phyloP scores from a whole-genome alignment of 2,113 vertebrate genomes.

The Agapornis roseicollis region DNA sequence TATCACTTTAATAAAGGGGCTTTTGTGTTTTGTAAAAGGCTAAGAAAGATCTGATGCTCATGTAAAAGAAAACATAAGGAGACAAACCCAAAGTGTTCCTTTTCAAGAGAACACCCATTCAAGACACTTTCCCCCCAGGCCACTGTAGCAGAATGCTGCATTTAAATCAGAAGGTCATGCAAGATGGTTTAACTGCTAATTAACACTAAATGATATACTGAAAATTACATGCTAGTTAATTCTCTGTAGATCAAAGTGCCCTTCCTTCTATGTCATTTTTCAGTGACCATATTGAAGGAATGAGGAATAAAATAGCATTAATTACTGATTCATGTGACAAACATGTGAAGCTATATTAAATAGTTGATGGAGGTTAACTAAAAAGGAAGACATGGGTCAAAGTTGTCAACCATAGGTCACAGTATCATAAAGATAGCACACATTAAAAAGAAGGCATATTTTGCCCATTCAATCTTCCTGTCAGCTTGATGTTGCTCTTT shows the following conservation, averaged over 20 bases:
- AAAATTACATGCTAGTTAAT: conserved; percentile 75
- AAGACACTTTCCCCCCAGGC: conserved; percentile 34
- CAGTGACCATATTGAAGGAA: conserved; percentile 58
- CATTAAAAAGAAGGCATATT: background rate
- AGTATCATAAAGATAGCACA: background rate
- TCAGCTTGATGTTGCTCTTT: background rate
- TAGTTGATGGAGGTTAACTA: conserved; percentile 21
- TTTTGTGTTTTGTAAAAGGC: background rate
- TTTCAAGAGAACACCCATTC: conserved; percentile 38
- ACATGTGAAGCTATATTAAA: conserved; percentile 5
- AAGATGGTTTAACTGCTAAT: conserved; percentile 68
- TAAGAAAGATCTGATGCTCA: background rate
- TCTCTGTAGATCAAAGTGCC: conserved; percentile 49
- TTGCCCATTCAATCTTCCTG: conserved; percentile 15
- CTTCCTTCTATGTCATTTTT: conserved; percentile 63
- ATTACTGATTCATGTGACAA: conserved; percentile 54
- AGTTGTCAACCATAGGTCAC: background rate
- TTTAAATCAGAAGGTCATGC: conserved; percentile 68
- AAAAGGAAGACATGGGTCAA: conserved; percentile 15
- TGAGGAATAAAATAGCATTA: conserved; percentile 36
- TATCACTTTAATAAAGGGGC: background rate
- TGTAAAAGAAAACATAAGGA: background rate
- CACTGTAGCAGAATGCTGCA: conserved; percentile 42
- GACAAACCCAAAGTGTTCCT: background rate
- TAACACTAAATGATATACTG: conserved; percentile 66